Conservation (phyloP, 2,888 invertebrate species). For the Sarcophaga variegata region DNA sequence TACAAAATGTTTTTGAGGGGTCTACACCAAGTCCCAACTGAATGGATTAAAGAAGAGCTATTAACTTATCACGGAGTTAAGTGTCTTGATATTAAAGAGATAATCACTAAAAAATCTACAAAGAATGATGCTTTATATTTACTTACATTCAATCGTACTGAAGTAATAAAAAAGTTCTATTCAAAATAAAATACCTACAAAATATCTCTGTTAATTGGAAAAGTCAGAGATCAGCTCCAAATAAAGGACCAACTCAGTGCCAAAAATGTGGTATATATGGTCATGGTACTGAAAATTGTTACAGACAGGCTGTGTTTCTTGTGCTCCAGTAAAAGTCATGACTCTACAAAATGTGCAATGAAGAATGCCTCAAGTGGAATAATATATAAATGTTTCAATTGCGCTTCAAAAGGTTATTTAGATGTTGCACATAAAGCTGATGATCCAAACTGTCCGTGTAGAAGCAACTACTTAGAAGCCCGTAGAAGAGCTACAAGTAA, state of each 20-base stretch:
- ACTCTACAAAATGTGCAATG: background rate
- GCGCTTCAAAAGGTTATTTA: background rate
- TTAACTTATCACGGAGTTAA: no score
- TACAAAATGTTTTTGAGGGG: no score
- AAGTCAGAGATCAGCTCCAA: background rate
- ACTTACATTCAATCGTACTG: background rate
- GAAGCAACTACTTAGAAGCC: background rate
- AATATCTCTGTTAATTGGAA: slow-evolving; percentile 5
- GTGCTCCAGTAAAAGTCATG: background rate
- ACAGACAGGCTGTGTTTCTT: background rate
- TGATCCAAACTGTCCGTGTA: slow-evolving; percentile 17
- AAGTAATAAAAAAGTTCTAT: no score
- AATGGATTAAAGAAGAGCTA: no score
- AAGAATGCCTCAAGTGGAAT: background rate
- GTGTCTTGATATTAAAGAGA: no score
- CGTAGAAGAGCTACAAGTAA: background rate
- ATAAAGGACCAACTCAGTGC: slow-evolving; percentile 9
- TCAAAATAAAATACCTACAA: background rate
- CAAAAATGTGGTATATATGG: slow-evolving; percentile 8
- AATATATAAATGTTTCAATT: slow-evolving; percentile 25
- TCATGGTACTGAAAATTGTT: slow-evolving; percentile 3
- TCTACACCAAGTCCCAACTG: no score
- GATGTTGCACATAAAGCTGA: no score
- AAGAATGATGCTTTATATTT: background rate
- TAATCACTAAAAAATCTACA: no score